Percentiles rank a stretch among this genome's conserved stretches.
phyloP scores from a whole-genome alignment of 2,888 invertebrate species.

The Spilosoma lubricipeda region DNA sequence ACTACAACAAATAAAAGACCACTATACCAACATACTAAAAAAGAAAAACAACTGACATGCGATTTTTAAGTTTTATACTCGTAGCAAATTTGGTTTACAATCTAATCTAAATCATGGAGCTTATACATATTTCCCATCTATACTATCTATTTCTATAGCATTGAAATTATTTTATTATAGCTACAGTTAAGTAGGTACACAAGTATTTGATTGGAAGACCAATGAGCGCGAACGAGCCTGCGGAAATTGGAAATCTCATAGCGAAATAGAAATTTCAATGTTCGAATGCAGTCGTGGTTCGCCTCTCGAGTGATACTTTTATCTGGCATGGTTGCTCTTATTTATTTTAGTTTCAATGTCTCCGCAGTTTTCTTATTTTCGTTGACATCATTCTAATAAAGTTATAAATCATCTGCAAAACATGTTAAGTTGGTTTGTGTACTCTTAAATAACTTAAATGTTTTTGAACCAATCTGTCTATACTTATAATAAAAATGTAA shows the following conservation, averaged over 20 bases:
- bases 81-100: no score
- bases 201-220: conserved; percentile 43
- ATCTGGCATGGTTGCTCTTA: background rate
- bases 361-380: background rate
- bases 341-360: background rate
- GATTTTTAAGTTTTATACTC: no score
- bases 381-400: no score
- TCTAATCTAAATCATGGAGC: no score
- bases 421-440: no score
- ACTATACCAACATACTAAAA: no score
- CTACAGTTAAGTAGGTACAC: conserved; percentile 10
- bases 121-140: no score
- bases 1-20: background rate
- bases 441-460: no score
- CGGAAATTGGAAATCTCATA: conserved; percentile 56
- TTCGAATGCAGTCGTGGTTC: conserved; percentile 31
- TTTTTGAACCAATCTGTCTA: no score
- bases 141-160: background rate
- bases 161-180: background rate
- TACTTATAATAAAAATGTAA: no score
- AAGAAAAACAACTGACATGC: no score
- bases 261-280: conserved; percentile 49
- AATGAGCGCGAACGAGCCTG: conserved; percentile 38
- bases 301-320: conserved; percentile 15
- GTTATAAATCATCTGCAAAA: no score